Evolutionary conservation across 1,140 invertebrate species (phyloP).

Genomic region (Laodelphax striatellus): DNA sequence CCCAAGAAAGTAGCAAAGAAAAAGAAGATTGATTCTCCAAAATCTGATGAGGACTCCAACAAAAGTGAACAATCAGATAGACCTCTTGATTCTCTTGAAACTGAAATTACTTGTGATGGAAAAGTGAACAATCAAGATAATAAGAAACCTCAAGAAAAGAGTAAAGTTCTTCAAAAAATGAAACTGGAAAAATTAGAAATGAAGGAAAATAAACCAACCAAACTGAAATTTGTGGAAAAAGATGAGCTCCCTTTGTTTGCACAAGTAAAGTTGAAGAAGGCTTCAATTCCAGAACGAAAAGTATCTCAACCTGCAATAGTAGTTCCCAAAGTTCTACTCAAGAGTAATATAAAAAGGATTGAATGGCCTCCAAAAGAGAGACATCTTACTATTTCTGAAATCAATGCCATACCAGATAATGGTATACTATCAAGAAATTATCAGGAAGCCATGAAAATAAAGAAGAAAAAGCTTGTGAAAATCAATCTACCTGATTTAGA

Average conservation of each 20-base stretch:
- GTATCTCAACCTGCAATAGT: slow-evolving; percentile 35
- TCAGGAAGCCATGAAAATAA: slow-evolving; percentile 29
- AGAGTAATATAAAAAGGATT: slow-evolving; percentile 45
- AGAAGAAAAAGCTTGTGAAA: slow-evolving; percentile 26
- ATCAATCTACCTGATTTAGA: slow-evolving; percentile 23
- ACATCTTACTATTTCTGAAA: slow-evolving; percentile 20
- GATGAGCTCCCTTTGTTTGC: slow-evolving; percentile 42
- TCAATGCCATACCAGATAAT: slow-evolving; percentile 23
- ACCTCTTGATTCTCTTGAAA: slow-evolving; percentile 16
- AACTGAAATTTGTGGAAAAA: slow-evolving; percentile 18
- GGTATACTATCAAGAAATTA: slow-evolving; percentile 30
- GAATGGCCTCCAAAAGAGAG: slow-evolving; percentile 25
- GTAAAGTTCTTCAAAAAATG: slow-evolving; percentile 13
- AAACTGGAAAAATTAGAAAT: slow-evolving; percentile 21
- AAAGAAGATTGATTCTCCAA: slow-evolving; percentile 22
- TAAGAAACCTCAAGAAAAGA: slow-evolving; percentile 16
- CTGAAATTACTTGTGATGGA: slow-evolving; percentile 28
- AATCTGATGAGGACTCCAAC: slow-evolving; percentile 20
- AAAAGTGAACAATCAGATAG: slow-evolving; percentile 21
- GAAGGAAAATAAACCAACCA: slow-evolving; percentile 21
- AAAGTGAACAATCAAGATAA: slow-evolving; percentile 25
- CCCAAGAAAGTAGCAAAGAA: slow-evolving; percentile 29
- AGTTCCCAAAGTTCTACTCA: slow-evolving; percentile 46
- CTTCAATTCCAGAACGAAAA: slow-evolving; percentile 35
- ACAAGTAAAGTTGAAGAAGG: slow-evolving; percentile 50